A percentile compares a stretch with the other conserved stretches of the same genome.
These are phyloP conservation scores for Crocidura indochinensis DNA, from an alignment of 2,797 vertebrate species.

Conservation along the genomic window DNA sequence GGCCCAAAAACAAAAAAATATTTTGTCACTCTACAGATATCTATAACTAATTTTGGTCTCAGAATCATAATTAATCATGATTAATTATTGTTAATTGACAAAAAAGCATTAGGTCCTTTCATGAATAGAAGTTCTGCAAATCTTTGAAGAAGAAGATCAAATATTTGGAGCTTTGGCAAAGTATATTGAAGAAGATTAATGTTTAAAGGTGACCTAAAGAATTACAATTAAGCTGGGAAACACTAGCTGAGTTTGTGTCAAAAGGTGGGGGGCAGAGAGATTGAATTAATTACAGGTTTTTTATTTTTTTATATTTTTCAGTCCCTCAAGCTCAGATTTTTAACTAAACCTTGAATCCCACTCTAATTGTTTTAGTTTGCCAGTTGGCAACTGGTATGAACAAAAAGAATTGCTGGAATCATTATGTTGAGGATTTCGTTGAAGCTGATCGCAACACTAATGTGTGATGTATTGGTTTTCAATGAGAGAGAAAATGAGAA, in stretches of 20 bases:
- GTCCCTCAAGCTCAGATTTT: slow-evolving; percentile 51
- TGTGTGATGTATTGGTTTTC: slow-evolving; percentile 50
- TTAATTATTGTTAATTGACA: background rate
- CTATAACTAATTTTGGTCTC: background rate
- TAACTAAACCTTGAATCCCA: slow-evolving; percentile 55
- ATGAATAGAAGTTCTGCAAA: slow-evolving; percentile 4
- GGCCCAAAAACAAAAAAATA: too few relatives aligned
- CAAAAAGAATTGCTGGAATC: slow-evolving; percentile 30
- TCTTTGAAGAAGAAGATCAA: slow-evolving; percentile 13
- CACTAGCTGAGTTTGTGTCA: too few relatives aligned
- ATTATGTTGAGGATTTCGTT: slow-evolving; percentile 40
- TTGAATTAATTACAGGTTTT: slow-evolving; percentile 54
- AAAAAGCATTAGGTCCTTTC: slow-evolving; percentile 47
- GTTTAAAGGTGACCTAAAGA: slow-evolving; percentile 55
- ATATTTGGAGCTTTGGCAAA: background rate
- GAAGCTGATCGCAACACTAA: background rate
- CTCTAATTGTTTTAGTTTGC: slow-evolving; percentile 21
- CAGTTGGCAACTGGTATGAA: slow-evolving; percentile 41
- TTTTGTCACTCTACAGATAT: background rate
- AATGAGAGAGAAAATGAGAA: slow-evolving; percentile 51
- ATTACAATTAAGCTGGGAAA: background rate
- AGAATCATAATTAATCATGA: slow-evolving; percentile 8
- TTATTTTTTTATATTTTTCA: slow-evolving; percentile 56
- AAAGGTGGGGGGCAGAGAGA: background rate
- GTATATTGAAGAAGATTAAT: slow-evolving; percentile 27